Percentiles rank a stretch among this genome's conserved stretches.
These are phyloP conservation scores for Microtus pennsylvanicus DNA, from an alignment of 2,113 vertebrate species.

Conservation along the genomic window DNA sequence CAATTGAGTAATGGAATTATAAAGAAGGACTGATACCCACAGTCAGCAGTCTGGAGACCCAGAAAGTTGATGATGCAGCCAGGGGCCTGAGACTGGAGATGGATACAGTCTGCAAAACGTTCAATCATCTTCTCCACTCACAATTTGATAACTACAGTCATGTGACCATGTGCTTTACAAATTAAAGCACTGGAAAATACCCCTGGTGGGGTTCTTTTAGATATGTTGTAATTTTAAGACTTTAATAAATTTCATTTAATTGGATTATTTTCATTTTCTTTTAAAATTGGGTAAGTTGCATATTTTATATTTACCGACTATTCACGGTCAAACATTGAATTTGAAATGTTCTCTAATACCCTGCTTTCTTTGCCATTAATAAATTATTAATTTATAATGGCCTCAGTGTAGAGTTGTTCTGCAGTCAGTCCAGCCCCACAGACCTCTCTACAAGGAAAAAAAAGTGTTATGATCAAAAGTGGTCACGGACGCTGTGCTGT, in stretches of 20 bases:
- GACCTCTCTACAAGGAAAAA: background rate
- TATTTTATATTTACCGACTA: background rate
- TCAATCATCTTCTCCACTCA: background rate
- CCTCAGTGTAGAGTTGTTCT: background rate
- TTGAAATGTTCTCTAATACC: background rate
- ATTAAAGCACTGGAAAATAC: background rate
- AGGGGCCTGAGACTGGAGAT: background rate
- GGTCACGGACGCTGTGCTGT: background rate
- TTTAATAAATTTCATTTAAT: background rate
- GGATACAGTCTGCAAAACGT: background rate
- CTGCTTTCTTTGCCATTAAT: background rate
- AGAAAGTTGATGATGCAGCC: background rate
- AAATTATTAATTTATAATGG: background rate
- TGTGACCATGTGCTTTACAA: background rate
- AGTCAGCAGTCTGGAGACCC: background rate
- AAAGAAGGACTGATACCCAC: background rate
- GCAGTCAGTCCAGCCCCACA: background rate
- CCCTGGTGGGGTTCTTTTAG: background rate
- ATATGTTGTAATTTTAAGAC: background rate
- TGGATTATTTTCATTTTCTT: background rate
- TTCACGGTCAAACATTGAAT: background rate
- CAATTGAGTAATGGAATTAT: background rate
- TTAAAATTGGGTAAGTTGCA: background rate
- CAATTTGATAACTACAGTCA: background rate
- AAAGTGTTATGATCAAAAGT: too few species aligned